Conservation (phyloP, 2,888 invertebrate genomes). For the Hemaris fuciformis region DNA sequence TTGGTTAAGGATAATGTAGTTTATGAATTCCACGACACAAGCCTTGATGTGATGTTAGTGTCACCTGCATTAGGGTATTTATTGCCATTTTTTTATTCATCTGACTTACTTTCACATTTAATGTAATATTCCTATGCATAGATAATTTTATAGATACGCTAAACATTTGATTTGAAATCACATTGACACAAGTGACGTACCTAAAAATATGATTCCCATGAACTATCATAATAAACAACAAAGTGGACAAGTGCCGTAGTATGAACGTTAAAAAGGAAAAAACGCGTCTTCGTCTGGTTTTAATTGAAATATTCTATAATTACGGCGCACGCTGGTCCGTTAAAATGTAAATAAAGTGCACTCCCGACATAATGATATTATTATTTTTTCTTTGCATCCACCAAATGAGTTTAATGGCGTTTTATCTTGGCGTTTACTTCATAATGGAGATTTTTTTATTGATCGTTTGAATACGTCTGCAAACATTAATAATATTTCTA, state of each 20-base stretch:
- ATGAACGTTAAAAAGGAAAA: neutral
- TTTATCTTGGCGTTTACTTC: neutral
- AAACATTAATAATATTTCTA: neutral
- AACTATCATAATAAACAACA: neutral
- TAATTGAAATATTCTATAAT: slow-evolving; percentile 37
- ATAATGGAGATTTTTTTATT: neutral
- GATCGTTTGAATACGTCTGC: neutral
- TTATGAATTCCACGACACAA: no score
- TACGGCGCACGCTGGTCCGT: slow-evolving; percentile 16
- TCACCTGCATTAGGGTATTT: no score
- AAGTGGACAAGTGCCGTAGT: neutral
- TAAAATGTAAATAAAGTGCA: slow-evolving; percentile 10
- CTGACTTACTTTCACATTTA: no score
- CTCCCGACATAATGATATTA: slow-evolving; percentile 4
- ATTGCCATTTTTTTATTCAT: no score
- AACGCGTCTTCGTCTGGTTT: slow-evolving; percentile 21
- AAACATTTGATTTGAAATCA: no score
- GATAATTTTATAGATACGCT: no score
- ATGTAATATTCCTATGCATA: no score
- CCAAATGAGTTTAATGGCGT: slow-evolving; percentile 6
- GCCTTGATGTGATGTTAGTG: no score
- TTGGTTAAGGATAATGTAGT: no score
- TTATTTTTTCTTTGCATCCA: slow-evolving; percentile 13
- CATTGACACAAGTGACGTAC: no score
- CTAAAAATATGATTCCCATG: neutral